Evolutionary conservation across 2,113 vertebrate genomes (phyloP), one percentile per base, ranked within the genome.

Genomic region (Ammodytes marinus): DNA sequence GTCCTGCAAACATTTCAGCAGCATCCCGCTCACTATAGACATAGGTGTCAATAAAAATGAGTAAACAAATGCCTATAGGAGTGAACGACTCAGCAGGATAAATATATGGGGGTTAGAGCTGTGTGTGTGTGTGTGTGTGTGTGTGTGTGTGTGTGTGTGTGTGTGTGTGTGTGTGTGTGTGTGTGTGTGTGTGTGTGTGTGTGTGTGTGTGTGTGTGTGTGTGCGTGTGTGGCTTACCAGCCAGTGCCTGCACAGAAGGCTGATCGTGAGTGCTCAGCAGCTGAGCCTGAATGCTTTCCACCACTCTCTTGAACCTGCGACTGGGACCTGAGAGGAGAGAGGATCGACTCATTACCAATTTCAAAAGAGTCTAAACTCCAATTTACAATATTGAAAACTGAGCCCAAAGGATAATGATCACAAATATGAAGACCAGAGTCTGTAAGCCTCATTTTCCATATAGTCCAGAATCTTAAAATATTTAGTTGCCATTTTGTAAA

Each of bases 271-370:
- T 96, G 82, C 97, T 97, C 73, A 98, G 94, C 17, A 98, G 90
- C 89, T 98, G 97, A 50, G 97, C 97, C 90, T 98, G 97, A 89
- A 98, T 98, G n/a, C 97, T 97, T 90, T 98, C 97, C 86, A 98
- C 96, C 43, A 98, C 97, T 64, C 97, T 93, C 88, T 97, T 97
- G 91, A 98, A 98, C 87, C 97, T 96, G 78, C 97, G 97, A 90
- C 97, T 97, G 70, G 97, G 97, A 92, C 97, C 97, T 98, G 89
- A 13, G 43, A 40, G 37, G 8, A 79, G 8, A 27, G 9, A 42
- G 43, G 8, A 40, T 66, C 14, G 39, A 19, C 4, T 59, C 2
- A 2, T 72, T 8, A 37, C 1, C 13, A 1, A 45, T 58, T 58
- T 17, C 9, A 17, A 27, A 45, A 35, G 14, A 9, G 47, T 65